A percentile compares a stretch with the other conserved stretches of the same genome.
These are phyloP conservation scores for Chromobotia macracanthus DNA, from an alignment of 2,797 vertebrate genomes.

Conservation along the genomic window DNA sequence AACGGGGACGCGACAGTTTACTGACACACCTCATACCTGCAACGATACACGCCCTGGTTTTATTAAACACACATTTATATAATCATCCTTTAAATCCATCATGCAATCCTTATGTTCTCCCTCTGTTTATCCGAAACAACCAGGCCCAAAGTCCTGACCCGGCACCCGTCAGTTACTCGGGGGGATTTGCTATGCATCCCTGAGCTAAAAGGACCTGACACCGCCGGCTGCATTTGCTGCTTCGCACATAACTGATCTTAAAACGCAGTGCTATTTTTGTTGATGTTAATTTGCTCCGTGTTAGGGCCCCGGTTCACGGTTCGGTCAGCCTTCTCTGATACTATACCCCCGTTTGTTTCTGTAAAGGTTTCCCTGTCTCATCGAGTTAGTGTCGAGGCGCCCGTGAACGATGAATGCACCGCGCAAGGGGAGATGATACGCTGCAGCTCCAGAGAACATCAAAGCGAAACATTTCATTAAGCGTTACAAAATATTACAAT, in stretches of 20 bases:
- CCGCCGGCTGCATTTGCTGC: conserved; percentile 69
- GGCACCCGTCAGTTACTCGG: conserved; percentile 3
- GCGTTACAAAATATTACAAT: no score
- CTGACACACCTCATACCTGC: no score
- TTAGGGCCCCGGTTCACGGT: conserved; percentile 84
- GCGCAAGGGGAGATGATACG: conserved; percentile 69
- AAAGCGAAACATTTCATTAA: background rate
- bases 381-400: conserved; percentile 77
- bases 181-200: conserved; percentile 61
- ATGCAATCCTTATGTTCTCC: background rate
- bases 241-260: conserved; percentile 74
- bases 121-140: background rate
- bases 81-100: background rate
- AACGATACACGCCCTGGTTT: no score
- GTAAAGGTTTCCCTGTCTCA: conserved; percentile 87
- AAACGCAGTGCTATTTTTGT: conserved; percentile 77
- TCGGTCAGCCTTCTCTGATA: conserved; percentile 93
- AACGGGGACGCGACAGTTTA: no score
- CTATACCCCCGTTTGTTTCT: conserved; percentile 86
- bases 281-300: conserved; percentile 92
- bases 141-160: background rate
- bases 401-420: conserved; percentile 87
- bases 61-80: background rate
- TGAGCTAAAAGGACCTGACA: conserved; percentile 76
- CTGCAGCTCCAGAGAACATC: conserved; percentile 34